phyloP scores from a whole-genome alignment of 2,797 vertebrate genomes.

The Eulemur mongoz region DNA sequence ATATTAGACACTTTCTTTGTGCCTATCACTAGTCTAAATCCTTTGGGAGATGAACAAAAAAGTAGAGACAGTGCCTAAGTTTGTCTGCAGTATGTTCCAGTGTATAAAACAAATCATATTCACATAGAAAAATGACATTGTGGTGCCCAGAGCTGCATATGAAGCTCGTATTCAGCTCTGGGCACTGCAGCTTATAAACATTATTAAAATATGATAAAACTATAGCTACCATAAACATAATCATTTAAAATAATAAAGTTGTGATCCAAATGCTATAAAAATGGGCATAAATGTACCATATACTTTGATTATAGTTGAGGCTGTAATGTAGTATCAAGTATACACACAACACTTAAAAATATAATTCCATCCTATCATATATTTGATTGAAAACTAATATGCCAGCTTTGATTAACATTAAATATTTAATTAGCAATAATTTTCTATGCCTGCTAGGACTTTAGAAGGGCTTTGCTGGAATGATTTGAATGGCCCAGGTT shows the following conservation, averaged over 20 bases:
- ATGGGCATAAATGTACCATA: conserved; percentile 45
- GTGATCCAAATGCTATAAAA: conserved; percentile 61
- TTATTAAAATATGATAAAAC: conserved; percentile 48
- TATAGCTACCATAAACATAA: conserved; percentile 47
- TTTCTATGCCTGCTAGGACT: conserved; percentile 46
- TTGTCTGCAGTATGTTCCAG: background rate
- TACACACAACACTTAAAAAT: conserved; percentile 51
- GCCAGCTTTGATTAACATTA: conserved; percentile 60
- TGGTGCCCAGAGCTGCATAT: background rate
- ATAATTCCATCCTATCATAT: conserved; percentile 43
- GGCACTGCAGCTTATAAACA: background rate
- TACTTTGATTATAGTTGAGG: background rate
- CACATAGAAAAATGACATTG: background rate
- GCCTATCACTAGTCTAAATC: background rate
- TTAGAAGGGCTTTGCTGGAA: conserved; percentile 5
- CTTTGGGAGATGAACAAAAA: background rate
- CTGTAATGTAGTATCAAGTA: conserved; percentile 22
- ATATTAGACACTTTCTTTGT: background rate
- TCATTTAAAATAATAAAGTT: conserved; percentile 66
- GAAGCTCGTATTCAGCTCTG: background rate
- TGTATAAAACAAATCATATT: background rate
- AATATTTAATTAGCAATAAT: conserved; percentile 63
- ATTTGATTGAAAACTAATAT: conserved; percentile 62
- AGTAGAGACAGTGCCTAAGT: background rate
- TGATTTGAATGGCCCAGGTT: conserved; percentile 19